phyloP scores from a whole-genome alignment of 2,888 invertebrate species.

The Hedya salicella region DNA sequence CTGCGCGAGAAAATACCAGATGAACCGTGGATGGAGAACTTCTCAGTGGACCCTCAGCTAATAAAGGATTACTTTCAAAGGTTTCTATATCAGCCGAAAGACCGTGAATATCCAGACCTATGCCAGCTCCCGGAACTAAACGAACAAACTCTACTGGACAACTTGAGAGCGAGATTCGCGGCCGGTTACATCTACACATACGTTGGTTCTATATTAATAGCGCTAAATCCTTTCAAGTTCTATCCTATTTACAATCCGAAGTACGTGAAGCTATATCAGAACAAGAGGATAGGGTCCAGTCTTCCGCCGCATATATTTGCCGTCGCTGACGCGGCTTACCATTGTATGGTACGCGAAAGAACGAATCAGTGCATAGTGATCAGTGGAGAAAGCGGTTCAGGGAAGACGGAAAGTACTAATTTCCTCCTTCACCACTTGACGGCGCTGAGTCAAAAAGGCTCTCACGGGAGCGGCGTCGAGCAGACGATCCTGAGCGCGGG shows the following conservation, averaged over 20 bases:
- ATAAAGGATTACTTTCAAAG: conserved; percentile 96
- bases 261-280: conserved; percentile 98
- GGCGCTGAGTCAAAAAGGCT: conserved; percentile 96
- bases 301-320: conserved; percentile 99
- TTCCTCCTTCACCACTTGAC: conserved; percentile 97
- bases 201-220: conserved; percentile 97
- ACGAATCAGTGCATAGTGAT: conserved; percentile 97
- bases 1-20: conserved; percentile 94
- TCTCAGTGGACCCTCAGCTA: conserved; percentile 95
- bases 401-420: conserved; percentile 98
- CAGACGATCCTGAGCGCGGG: conserved; percentile 98
- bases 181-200: conserved; percentile 98
- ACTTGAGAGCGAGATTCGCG: conserved; percentile 94
- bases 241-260: conserved; percentile 99
- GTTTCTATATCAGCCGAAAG: conserved; percentile 95
- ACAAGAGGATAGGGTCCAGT: conserved; percentile 94
- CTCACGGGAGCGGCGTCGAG: conserved; percentile 97
- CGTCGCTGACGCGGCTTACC: conserved; percentile 96
- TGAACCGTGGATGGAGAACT: conserved; percentile 94
- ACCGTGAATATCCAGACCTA: conserved; percentile 97
- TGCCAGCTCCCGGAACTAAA: conserved; percentile 98
- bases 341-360: conserved; percentile 96
- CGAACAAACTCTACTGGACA: conserved; percentile 96
- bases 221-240: conserved; percentile 97
- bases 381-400: conserved; percentile 97